A percentile compares a stretch with the other conserved stretches of the same genome.
phyloP scores from a whole-genome alignment of 2,797 vertebrate species.

The Gymnothorax reevesii region DNA sequence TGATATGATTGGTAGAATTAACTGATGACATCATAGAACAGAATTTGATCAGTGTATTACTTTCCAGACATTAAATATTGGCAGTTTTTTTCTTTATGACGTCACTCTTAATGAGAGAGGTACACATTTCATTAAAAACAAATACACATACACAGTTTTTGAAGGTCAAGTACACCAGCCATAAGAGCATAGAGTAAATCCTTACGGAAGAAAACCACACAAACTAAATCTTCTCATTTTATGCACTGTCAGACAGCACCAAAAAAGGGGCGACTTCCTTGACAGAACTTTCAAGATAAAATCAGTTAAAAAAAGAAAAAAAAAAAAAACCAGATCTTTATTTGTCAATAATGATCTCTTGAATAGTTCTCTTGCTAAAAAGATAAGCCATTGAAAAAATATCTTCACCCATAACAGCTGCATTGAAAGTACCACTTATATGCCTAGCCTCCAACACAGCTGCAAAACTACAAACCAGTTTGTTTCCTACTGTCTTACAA shows the following conservation, averaged over 20 bases:
- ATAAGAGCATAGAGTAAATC: neutral
- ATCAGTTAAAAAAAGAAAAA: neutral
- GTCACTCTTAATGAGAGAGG: neutral
- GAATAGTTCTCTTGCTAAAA: neutral
- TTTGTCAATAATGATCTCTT: neutral
- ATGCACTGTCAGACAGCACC: neutral
- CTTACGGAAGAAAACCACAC: neutral
- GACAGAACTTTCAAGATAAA: neutral
- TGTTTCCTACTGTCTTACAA: neutral
- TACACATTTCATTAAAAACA: neutral
- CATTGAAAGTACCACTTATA: constrained; percentile 44
- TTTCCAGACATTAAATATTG: neutral
- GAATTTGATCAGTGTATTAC: neutral
- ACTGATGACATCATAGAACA: neutral
- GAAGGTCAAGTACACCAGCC: neutral
- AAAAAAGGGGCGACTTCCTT: neutral
- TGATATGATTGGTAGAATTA: neutral
- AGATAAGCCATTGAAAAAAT: neutral
- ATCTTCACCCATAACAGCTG: constrained; percentile 33
- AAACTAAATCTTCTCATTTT: neutral
- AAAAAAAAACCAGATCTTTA: neutral
- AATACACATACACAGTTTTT: neutral
- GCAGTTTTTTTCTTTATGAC: no score
- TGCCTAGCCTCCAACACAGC: neutral
- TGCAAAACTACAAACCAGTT: neutral